Base-by-base conservation (phyloP, 2,888 invertebrate species). In the Caenorhabditis wallacei region DNA sequence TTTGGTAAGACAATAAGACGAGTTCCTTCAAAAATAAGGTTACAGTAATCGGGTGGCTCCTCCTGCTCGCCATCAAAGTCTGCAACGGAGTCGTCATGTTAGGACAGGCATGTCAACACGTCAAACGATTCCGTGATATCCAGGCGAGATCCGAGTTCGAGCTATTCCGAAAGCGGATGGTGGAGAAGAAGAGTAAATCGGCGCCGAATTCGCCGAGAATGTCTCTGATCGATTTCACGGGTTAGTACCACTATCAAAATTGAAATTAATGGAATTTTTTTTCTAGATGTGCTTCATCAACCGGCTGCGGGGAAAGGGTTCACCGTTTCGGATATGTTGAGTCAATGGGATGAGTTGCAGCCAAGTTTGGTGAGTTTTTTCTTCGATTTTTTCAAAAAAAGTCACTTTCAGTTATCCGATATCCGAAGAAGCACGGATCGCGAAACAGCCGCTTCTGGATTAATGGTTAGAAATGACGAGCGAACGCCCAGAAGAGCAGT, bases 61-160 rank as follows among this genome's bases (percentile, higher is more conserved):
- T 87, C 22, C 76, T 89, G 11, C 66, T 88, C 63, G 48, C 82
- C 10, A 69, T 89, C 70, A 93, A 93, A 90, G 94, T 97, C 57
- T 94, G 97, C 13, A 96, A 96, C 87, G 97, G 96, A 82, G 95
- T 98, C 68, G 94, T 97, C 26, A 95, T 98, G 66, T 94, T 98
- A 84, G 97, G 97, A 2, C 95, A 95, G 92, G 97, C 97, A 0
- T 96, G 96, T 90, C 95, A 95, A 90, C 94, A 97, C 85, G 97
- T 98, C 90, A 94, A 95, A 51, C 94, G 88, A n/a, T 92, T 91
- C 88, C 88, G 91, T 24, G 84, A 88, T 13, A 80, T 92, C 51
- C 91, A 90, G 72, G 85, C 83, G 3, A 68, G 89, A 48, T 88
- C 88, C n/a, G 89, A 89, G 20, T 85, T 78, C 63, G 87, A 90